Evolutionary conservation across 2,888 invertebrate species (phyloP), one percentile per base, ranked within the genome.

Genomic region (Coelinius sp.): DNA sequence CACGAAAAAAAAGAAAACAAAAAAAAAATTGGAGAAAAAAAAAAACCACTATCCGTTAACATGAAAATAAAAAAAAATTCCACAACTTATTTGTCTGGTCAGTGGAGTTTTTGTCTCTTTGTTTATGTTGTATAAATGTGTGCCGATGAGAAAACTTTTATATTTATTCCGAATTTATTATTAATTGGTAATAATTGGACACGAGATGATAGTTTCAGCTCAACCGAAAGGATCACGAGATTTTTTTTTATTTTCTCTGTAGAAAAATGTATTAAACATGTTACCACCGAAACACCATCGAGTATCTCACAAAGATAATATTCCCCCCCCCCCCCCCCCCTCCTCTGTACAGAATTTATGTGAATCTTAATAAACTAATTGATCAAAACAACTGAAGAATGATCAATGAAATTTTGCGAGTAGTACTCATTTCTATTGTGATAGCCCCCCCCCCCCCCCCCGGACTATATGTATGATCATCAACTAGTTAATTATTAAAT

Each of bases 391-490:
- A 31, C 8, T 31, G 31, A 31, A 31, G 8, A 31, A 56, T 8
- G 5, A 1, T 25, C 14, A 17, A 17, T 56, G 31, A 27, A 56
- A 17, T 59, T 35, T 31, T 35, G 35, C 31, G 35, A 59, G 31
- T 59, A 31, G 59, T 59, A 59, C 59, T 59, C 59, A 59, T 59
- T 35, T 59, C 59, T 59, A 31, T 59, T 59, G 59, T 59, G 59
- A 59, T 59, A 59, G 59, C 20, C 35, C 35, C 12, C 20, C 35
- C 12, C 20, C 20, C 35, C 35, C 12, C 20, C n/a, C n/a, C n/a
- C n/a, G n/a, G 31, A 35, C 17, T 59, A 56, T 10, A 49, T 53
- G 12, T n/a, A 53, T 24, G 53, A 53, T 25, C 53, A 59, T 59
- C 17, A 4, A 17, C 20, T 35, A 59, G 35, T 35, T 59, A n/a